Evolutionary conservation across 2,113 vertebrate genomes (phyloP).

Genomic region (Pollimyrus isidori): DNA sequence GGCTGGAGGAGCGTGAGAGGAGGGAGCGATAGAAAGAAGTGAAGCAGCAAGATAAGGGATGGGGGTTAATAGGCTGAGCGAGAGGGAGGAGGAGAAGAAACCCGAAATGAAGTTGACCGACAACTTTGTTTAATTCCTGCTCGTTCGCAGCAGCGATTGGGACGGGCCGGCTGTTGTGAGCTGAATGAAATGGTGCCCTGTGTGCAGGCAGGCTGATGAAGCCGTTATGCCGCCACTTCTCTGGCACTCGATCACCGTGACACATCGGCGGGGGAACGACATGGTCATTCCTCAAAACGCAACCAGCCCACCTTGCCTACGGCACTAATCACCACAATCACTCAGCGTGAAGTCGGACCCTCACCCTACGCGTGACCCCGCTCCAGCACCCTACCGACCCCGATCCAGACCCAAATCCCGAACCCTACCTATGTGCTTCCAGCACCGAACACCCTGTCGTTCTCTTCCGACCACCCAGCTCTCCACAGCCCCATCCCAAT

Average conservation of each 20-base stretch:
- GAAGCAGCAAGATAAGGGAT: neutral
- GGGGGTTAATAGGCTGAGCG: conserved; percentile 29
- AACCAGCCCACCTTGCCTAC: conserved; percentile 45
- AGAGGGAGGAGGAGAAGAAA: neutral
- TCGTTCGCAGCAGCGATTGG: conserved; percentile 54
- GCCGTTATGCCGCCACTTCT: conserved; percentile 56
- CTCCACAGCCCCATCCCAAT: conserved; percentile 1
- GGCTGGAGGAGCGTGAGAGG: neutral
- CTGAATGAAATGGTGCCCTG: conserved; percentile 57
- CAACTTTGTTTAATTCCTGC: conserved; percentile 51
- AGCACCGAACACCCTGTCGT: neutral
- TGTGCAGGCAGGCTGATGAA: conserved; percentile 61
- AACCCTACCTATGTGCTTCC: neutral
- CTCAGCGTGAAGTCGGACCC: conserved; percentile 42
- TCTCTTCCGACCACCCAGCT: neutral
- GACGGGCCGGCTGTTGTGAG: conserved; percentile 33
- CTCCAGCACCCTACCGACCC: neutral
- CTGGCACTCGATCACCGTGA: conserved; percentile 63
- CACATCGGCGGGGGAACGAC: conserved; percentile 48
- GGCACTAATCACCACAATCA: conserved; percentile 56
- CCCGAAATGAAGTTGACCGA: conserved; percentile 40
- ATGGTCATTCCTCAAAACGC: conserved; percentile 54
- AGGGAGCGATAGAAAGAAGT: conserved; percentile 14
- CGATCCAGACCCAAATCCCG: neutral
- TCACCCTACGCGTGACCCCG: neutral